phyloP scores from a whole-genome alignment of 1,140 invertebrate species.

The Drosophila rhopaloa region DNA sequence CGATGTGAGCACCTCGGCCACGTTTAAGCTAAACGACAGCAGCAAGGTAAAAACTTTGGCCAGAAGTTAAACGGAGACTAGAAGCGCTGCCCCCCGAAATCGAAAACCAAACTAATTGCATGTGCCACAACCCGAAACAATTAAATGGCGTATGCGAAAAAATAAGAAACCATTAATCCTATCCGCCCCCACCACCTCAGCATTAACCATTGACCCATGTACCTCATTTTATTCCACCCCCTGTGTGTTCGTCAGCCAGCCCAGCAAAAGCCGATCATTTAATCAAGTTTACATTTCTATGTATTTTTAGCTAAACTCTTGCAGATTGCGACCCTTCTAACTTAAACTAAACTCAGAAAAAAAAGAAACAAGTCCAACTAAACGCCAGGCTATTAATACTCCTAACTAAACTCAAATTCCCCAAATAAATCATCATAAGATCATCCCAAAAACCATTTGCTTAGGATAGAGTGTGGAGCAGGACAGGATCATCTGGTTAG shows the following conservation, averaged over 20 bases:
- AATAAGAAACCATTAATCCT: constrained; percentile 2
- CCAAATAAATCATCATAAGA: background rate
- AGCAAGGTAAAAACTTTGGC: constrained; percentile 61
- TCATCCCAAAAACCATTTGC: constrained; percentile 20
- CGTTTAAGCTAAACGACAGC: constrained; percentile 49
- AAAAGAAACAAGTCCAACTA: constrained; percentile 11
- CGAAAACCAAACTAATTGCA: constrained; percentile 38
- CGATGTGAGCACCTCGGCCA: constrained; percentile 62
- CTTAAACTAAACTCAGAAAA: constrained; percentile 44
- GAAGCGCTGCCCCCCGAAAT: constrained; percentile 2
- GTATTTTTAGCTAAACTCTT: constrained; percentile 81
- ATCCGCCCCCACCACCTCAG: background rate
- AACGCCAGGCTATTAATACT: constrained; percentile 14
- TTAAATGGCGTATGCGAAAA: constrained; percentile 16
- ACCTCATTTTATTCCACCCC: constrained; percentile 1
- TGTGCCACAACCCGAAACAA: constrained; percentile 15
- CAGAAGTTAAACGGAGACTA: background rate
- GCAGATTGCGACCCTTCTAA: constrained; percentile 72
- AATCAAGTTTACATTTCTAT: constrained; percentile 70
- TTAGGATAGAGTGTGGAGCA: constrained; percentile 15
- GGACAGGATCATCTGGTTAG: background rate
- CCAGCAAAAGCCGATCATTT: constrained; percentile 39
- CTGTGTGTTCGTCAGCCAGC: constrained; percentile 29
- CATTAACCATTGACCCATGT: constrained; percentile 6
- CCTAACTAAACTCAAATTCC: constrained; percentile 8